phyloP scores from a whole-genome alignment of 2,888 invertebrate species.

The Drosophila prolongata region DNA sequence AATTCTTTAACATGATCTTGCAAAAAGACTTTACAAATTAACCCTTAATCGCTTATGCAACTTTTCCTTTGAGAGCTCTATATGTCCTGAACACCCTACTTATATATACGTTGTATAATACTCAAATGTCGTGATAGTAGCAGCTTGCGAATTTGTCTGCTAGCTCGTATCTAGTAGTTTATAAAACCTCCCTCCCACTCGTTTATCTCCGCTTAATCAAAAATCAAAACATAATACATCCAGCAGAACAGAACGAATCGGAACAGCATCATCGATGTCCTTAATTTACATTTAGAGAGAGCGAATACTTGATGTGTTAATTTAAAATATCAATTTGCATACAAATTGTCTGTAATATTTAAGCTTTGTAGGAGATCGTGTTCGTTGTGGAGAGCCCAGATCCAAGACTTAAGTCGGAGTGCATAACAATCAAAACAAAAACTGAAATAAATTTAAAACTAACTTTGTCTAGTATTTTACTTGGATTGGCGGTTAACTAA shows the following conservation, averaged over 20 bases:
- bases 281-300: slow-evolving; percentile 26
- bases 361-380: slow-evolving; percentile 53
- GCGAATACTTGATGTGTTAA: slow-evolving; percentile 41
- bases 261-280: slow-evolving; percentile 31
- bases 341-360: slow-evolving; percentile 60
- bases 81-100: slow-evolving; percentile 38
- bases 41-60: slow-evolving; percentile 2
- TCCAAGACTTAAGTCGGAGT: slow-evolving; percentile 59
- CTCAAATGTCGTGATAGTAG: slow-evolving; percentile 84
- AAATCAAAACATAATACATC: slow-evolving; percentile 3
- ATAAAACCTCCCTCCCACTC: slow-evolving; percentile 18
- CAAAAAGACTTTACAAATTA: neutral
- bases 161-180: slow-evolving; percentile 57
- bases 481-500: neutral
- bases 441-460: slow-evolving; percentile 42
- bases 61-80: neutral
- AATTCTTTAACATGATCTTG: neutral
- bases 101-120: slow-evolving; percentile 75
- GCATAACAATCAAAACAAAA: slow-evolving; percentile 58
- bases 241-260: slow-evolving; percentile 9
- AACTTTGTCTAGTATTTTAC: neutral
- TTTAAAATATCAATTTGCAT: slow-evolving; percentile 52
- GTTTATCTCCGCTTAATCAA: slow-evolving; percentile 27
- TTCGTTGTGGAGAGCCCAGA: slow-evolving; percentile 16
- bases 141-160: slow-evolving; percentile 72